Evolutionary conservation across 2,113 vertebrate species (phyloP).

Genomic region (Pteropus alecto): DNA sequence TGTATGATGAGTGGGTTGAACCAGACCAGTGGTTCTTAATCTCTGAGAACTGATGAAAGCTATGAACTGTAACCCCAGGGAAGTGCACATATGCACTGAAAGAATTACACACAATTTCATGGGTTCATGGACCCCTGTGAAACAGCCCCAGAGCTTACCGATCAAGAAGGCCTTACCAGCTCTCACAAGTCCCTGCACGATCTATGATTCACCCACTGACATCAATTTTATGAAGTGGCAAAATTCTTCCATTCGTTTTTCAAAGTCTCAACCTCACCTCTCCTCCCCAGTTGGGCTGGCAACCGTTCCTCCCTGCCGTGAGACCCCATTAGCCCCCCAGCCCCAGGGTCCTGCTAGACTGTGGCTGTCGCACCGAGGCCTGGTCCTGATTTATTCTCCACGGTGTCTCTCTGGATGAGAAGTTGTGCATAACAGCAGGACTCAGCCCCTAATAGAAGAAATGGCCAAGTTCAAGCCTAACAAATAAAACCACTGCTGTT

Average conservation of each 20-base stretch:
- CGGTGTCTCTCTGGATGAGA: slow-evolving; percentile 42
- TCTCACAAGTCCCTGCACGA: neutral
- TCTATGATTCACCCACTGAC: slow-evolving; percentile 32
- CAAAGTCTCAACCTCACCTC: slow-evolving; percentile 36
- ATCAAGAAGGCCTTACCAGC: neutral
- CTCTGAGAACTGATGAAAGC: slow-evolving; percentile 20
- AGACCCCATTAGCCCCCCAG: slow-evolving; percentile 47
- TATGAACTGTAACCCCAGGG: neutral
- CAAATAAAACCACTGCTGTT: slow-evolving; percentile 51
- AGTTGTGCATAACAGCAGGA: slow-evolving; percentile 40
- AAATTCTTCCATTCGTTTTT: slow-evolving; percentile 38
- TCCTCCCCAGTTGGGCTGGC: neutral
- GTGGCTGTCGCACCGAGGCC: neutral
- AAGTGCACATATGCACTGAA: slow-evolving; percentile 37
- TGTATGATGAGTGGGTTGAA: neutral
- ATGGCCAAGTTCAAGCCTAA: slow-evolving; percentile 57
- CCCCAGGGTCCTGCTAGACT: neutral
- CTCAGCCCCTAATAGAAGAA: slow-evolving; percentile 48
- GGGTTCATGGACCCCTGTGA: neutral
- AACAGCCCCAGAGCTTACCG: neutral
- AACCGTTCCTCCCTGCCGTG: neutral
- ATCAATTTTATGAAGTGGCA: slow-evolving; percentile 26
- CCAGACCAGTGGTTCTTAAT: neutral
- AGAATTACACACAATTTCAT: slow-evolving; percentile 28
- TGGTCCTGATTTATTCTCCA: slow-evolving; percentile 57